A percentile compares a stretch with the other conserved stretches of the same genome.
These are phyloP conservation scores for Aplocera efformata DNA, from an alignment of 2,888 invertebrate species.

Conservation along the genomic window DNA sequence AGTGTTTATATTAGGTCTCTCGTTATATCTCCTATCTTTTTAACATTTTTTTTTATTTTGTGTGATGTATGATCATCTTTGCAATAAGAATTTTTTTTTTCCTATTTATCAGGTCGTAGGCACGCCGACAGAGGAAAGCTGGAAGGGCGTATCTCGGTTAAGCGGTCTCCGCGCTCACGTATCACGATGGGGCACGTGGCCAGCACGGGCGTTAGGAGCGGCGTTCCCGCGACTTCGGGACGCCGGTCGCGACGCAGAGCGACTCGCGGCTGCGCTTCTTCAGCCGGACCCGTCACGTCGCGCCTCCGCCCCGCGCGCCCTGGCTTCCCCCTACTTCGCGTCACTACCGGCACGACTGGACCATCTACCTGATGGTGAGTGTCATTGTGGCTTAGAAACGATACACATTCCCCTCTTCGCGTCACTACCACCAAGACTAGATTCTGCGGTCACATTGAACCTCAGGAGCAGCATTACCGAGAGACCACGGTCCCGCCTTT, in stretches of 20 bases:
- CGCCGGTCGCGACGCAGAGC: constrained; percentile 92
- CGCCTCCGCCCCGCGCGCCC: constrained; percentile 92
- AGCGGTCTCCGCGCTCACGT: constrained; percentile 90
- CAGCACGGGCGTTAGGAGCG: constrained; percentile 88
- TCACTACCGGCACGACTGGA: constrained; percentile 93
- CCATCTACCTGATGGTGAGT: constrained; percentile 95
- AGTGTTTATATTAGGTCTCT: too few species aligned
- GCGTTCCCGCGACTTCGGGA: constrained; percentile 95
- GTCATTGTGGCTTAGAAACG: background rate
- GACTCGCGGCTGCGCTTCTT: constrained; percentile 91
- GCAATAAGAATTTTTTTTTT: too few species aligned
- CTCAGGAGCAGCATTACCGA: too few species aligned
- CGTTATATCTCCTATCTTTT: too few species aligned
- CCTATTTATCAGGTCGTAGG: constrained; percentile 86
- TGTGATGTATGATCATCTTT: too few species aligned
- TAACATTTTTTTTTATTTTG: too few species aligned
- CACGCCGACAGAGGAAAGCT: constrained; percentile 95
- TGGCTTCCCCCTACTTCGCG: constrained; percentile 94
- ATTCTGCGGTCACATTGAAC: constrained; percentile 19
- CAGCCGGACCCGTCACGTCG: constrained; percentile 93
- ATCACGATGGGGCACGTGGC: constrained; percentile 82
- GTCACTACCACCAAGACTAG: too few species aligned
- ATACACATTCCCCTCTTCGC: too few species aligned
- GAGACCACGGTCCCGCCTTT: too few species aligned
- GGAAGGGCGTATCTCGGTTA: constrained; percentile 93